Conservation (phyloP, 30 jellyfish, hydroid and myxozoan species). For the Rhopilema esculentum region DNA sequence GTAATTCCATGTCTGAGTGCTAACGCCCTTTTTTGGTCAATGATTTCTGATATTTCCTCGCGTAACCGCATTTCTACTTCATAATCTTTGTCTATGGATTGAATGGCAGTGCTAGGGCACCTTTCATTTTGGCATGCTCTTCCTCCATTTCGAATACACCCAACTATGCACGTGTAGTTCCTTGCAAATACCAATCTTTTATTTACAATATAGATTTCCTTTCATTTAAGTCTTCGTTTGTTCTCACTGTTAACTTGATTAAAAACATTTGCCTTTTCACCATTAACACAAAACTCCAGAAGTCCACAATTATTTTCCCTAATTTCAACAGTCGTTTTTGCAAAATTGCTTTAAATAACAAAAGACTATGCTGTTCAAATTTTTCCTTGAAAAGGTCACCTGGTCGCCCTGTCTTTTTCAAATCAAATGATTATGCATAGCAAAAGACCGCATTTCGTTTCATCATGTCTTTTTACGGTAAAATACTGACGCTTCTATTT, state of each 20-base stretch:
- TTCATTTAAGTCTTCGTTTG: not conserved
- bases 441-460: conserved; percentile 1
- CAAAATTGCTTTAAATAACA: conserved; percentile 13
- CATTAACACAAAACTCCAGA: not conserved
- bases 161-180: not conserved
- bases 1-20: no score
- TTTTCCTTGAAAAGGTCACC: conserved; percentile 53
- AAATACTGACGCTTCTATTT: not conserved
- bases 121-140: not conserved
- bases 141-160: not conserved
- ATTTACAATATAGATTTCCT: not conserved
- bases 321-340: not conserved
- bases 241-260: not conserved
- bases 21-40: not conserved
- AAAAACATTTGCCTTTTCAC: not conserved
- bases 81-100: not conserved
- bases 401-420: not conserved
- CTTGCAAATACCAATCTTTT: not conserved
- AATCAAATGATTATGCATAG: not conserved
- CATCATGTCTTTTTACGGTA: conserved; percentile 3
- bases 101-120: not conserved
- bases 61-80: not conserved
- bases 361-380: not conserved
- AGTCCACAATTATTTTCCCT: not conserved
- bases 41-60: not conserved